Percentiles rank a stretch among this genome's conserved stretches.
Evolutionary conservation across 2,888 invertebrate genomes (phyloP).

Genomic region (Chrysolina oricalcia): DNA sequence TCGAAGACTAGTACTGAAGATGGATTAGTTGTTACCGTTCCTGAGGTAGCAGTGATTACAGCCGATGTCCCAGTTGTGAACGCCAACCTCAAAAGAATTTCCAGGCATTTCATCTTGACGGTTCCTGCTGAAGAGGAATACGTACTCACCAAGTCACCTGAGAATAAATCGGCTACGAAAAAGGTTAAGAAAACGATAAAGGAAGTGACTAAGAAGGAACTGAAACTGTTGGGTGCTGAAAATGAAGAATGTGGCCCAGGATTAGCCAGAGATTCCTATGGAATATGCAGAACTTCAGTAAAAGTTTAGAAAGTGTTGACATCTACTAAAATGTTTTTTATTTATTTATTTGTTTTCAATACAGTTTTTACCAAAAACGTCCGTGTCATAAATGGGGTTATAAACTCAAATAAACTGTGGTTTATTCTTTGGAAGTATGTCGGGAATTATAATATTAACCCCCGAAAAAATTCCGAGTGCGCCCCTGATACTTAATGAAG

Average conservation of each 20-base stretch:
- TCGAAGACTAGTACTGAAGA: slow-evolving; percentile 54
- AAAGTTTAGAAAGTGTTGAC: slow-evolving; percentile 27
- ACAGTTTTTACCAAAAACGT: neutral
- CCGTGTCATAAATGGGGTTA: no score
- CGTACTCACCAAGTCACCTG: slow-evolving; percentile 53
- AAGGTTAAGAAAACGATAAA: slow-evolving; percentile 59
- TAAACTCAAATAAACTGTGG: no score
- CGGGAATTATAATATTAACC: no score
- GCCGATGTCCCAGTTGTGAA: slow-evolving; percentile 29
- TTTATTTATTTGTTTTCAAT: slow-evolving; percentile 40
- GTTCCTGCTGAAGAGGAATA: slow-evolving; percentile 62
- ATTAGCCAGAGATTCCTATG: slow-evolving; percentile 79
- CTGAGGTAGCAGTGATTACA: slow-evolving; percentile 60
- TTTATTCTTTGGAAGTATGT: no score
- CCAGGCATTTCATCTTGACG: slow-evolving; percentile 62
- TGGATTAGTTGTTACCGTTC: slow-evolving; percentile 63
- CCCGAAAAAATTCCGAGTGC: no score
- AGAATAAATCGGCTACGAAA: slow-evolving; percentile 56
- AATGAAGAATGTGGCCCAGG: slow-evolving; percentile 85
- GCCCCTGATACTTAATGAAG: no score
- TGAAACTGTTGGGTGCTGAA: slow-evolving; percentile 77
- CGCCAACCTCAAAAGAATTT: slow-evolving; percentile 42
- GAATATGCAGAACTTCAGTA: slow-evolving; percentile 72
- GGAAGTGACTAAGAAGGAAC: slow-evolving; percentile 65
- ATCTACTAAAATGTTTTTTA: slow-evolving; percentile 20